Base-by-base conservation (phyloP, 2,113 vertebrate species). In the Mus spicilegus region DNA sequence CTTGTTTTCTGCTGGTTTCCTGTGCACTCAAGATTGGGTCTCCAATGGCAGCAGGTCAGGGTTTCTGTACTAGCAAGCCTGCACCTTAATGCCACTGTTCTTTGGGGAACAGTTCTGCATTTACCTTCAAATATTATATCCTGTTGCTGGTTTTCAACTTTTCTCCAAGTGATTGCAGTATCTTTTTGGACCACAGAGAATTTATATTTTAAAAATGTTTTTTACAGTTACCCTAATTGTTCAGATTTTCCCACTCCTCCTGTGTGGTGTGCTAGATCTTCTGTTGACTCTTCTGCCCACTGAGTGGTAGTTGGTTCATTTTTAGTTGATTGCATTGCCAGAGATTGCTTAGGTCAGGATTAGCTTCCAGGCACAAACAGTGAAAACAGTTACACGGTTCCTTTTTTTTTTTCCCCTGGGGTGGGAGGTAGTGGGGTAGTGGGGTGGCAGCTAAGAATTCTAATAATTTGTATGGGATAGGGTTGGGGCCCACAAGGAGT, bases 241-340 rank as follows among this genome's bases (percentile, higher is more conserved):
- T 90, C 67, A 88, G 17, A 54, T 36, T 70, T 63, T 77, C 22
- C 39, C 20, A 36, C 28, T 87, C 90, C 16, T 81, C 33, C 69
- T 63, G 5, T 72, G 76, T 73, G 49, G 54, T 77, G 75, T 67
- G 82, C 87, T 49, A 30, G 54, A n/a, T 81, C 61, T 63, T 94
- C 73, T 61, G 36, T 72, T 82, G 30, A 19, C 56, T 81, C 56
- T 4, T 76, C 67, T 95, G 84, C 19, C 69, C 78, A 87, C 39
- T 19, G 24, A 65, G 80, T 87, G 49, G 56, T 76, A 51, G 33
- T 91, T 56, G 67, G 75, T 77, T 94, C 70, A 36, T 22, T 22
- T 49, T 65, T 51, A 85, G 89, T 78, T 92, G 89, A 95, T 81
- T 49, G 87, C 80, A 63, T 90, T 93, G 80, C 95, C 70, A 88